These are phyloP conservation scores for Chloroceryle amazona DNA, from an alignment of 2,797 vertebrate genomes.

Conservation along the genomic window DNA sequence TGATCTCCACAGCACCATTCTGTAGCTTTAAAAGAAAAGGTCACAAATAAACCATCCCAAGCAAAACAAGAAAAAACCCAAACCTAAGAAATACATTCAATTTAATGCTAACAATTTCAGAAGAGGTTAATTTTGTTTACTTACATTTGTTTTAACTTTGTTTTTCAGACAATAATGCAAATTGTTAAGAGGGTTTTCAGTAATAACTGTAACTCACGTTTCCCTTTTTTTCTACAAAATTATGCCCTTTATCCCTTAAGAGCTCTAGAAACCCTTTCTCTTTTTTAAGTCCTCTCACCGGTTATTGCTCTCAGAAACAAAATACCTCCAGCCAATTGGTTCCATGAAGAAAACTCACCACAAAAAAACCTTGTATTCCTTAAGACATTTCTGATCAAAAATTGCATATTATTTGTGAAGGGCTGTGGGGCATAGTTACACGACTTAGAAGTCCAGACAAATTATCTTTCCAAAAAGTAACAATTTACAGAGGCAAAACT, in stretches of 20 bases:
- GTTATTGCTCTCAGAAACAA: neutral
- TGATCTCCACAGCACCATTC: neutral
- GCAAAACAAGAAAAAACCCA: neutral
- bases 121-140: neutral
- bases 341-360: neutral
- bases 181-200: neutral
- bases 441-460: neutral
- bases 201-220: neutral
- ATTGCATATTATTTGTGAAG: neutral
- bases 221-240: neutral
- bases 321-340: neutral
- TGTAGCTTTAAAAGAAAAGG: neutral
- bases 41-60: neutral
- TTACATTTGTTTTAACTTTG: constrained; percentile 16
- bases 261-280: neutral
- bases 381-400: neutral
- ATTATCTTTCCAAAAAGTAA: neutral
- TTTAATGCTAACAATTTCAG: neutral
- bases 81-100: neutral
- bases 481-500: neutral
- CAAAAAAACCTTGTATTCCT: neutral
- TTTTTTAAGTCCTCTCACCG: neutral
- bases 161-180: neutral
- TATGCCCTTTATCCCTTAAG: neutral
- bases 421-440: neutral